Conservation (phyloP, 2,797 vertebrate genomes). For the Phoebastria nigripes region DNA sequence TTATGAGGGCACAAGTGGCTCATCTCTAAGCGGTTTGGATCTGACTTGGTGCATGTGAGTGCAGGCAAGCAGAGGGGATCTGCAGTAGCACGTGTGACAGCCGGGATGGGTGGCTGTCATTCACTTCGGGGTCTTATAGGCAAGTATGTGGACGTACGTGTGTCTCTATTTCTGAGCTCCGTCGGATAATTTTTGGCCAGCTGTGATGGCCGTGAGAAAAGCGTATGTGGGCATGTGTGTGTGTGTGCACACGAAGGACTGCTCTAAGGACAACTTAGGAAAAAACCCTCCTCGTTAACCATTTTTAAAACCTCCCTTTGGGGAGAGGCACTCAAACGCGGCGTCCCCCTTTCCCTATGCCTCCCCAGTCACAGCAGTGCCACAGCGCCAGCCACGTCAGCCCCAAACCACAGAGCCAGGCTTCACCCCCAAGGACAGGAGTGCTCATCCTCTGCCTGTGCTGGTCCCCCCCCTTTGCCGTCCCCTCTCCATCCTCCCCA, state of each 20-base stretch:
- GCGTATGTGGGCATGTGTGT: accelerated
- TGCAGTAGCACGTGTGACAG: accelerated
- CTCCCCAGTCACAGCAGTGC: background rate
- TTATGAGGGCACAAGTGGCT: background rate
- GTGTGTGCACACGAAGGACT: accelerated
- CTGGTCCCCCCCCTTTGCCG: background rate
- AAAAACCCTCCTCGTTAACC: accelerated
- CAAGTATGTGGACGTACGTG: accelerated
- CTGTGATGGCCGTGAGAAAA: background rate
- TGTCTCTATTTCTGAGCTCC: background rate
- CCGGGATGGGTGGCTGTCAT: background rate
- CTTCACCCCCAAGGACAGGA: background rate
- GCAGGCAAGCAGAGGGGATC: background rate
- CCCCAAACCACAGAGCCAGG: background rate
- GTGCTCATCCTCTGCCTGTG: background rate
- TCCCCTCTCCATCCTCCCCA: background rate
- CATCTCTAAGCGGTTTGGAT: background rate
- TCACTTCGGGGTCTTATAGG: background rate
- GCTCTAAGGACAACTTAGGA: background rate
- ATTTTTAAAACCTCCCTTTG: background rate
- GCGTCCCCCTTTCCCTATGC: background rate
- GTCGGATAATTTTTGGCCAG: background rate
- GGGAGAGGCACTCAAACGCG: background rate
- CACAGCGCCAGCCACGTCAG: background rate
- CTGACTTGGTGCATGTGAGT: background rate